These are phyloP conservation scores for Riptortus pedestris DNA, from an alignment of 1,140 invertebrate genomes.

Conservation along the genomic window DNA sequence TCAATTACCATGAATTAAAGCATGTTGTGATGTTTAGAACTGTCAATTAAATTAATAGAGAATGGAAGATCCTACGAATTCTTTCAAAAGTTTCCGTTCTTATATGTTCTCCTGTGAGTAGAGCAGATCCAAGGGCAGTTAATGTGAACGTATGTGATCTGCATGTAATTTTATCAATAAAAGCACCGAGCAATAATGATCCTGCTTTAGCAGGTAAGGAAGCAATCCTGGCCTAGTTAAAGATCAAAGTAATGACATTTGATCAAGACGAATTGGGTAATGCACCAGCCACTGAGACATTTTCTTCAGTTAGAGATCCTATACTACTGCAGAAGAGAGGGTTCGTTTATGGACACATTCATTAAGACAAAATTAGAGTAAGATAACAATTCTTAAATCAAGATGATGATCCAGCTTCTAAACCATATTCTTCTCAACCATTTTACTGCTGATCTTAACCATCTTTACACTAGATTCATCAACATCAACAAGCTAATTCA, in stretches of 20 bases:
- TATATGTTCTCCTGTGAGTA: constrained; percentile 96
- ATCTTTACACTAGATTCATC: too few species aligned
- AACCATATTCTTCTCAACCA: too few species aligned
- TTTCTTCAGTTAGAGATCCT: too few species aligned
- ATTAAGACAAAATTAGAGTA: too few species aligned
- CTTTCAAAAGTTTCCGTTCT: constrained; percentile 98
- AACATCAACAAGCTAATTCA: not conserved
- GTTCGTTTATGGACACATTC: too few species aligned
- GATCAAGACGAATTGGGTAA: too few species aligned
- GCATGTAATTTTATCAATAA: constrained; percentile 97
- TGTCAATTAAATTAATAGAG: constrained; percentile 91
- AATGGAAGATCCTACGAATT: constrained; percentile 99
- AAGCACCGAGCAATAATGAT: constrained; percentile 95
- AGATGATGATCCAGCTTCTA: too few species aligned
- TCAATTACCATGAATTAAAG: constrained; percentile 99
- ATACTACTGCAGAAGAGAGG: too few species aligned
- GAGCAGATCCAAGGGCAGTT: constrained; percentile 94
- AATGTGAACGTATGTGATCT: constrained; percentile 99
- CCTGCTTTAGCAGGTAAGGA: constrained; percentile 98
- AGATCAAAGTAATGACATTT: constrained; percentile 99
- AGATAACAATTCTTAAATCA: too few species aligned
- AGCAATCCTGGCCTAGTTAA: constrained; percentile 96
- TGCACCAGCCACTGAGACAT: too few species aligned
- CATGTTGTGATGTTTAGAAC: constrained; percentile 99
- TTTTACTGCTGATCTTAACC: too few species aligned